Evolutionary conservation across 2,113 vertebrate genomes (phyloP).

Genomic region (Toxostoma redivivum): DNA sequence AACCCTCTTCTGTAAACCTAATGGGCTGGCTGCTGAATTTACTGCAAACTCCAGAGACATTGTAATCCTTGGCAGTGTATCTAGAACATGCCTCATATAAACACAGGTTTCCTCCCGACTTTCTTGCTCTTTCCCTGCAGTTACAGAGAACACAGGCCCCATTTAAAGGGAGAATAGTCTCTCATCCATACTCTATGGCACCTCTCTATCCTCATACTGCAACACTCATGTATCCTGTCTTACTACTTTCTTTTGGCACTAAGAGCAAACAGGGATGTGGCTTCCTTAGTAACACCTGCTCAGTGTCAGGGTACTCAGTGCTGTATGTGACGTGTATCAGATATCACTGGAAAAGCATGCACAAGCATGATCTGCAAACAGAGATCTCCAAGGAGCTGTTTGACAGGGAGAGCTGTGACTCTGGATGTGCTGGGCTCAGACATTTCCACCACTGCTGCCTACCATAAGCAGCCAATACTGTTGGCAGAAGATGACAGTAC

Average conservation of each 20-base stretch:
- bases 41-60: not conserved
- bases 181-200: not conserved
- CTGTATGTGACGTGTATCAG: fast-evolving
- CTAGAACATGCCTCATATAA: not conserved
- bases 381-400: not conserved
- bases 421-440: not conserved
- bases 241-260: not conserved
- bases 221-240: not conserved
- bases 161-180: not conserved
- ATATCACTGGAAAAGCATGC: not conserved
- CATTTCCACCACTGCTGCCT: not conserved
- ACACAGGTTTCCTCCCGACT: not conserved
- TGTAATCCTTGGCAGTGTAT: not conserved
- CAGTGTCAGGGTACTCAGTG: not conserved
- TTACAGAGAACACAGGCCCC: not conserved
- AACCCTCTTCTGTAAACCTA: constrained; percentile 20
- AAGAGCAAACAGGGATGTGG: not conserved
- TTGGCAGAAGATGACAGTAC: not conserved
- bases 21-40: not conserved
- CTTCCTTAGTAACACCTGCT: not conserved
- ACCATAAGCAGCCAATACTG: not conserved
- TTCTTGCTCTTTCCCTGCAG: not conserved
- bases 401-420: not conserved
- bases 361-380: not conserved
- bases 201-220: not conserved